Evolutionary conservation across 2,888 invertebrate genomes (phyloP).

Genomic region (Coenonympha arcania): DNA sequence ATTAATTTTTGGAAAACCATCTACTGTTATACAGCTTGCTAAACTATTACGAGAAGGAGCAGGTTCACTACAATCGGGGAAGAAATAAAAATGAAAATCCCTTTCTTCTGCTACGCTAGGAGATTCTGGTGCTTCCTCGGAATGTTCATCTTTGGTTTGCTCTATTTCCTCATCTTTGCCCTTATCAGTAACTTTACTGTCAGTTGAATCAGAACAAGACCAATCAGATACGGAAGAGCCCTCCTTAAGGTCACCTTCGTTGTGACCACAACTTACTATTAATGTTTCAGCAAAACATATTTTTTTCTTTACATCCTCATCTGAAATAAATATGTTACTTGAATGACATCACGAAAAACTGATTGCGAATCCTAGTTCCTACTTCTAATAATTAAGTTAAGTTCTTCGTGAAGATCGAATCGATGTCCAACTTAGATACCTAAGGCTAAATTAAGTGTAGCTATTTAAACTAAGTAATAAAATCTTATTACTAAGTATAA

Average conservation of each 20-base stretch:
- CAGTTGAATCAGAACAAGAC: conserved; percentile 48
- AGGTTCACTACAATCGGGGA: conserved; percentile 56
- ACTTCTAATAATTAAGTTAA: too few species aligned
- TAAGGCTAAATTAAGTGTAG: too few species aligned
- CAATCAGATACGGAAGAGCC: conserved; percentile 60
- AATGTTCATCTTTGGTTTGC: conserved; percentile 35
- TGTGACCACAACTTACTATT: conserved; percentile 68
- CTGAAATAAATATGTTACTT: too few species aligned
- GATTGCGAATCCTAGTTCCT: too few species aligned
- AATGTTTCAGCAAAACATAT: conserved; percentile 73
- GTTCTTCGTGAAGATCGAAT: too few species aligned
- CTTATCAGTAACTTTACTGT: conserved; percentile 37
- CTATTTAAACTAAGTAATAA: not conserved
- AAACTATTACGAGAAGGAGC: conserved; percentile 40
- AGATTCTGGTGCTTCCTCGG: conserved; percentile 24
- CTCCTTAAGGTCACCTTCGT: conserved; percentile 43
- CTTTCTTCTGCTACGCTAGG: conserved; percentile 44
- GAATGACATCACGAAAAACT: too few species aligned
- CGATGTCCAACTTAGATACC: too few species aligned
- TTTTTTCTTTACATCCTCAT: conserved; percentile 60
- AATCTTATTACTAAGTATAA: not conserved
- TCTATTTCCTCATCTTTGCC: conserved; percentile 37
- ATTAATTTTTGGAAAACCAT: conserved; percentile 59
- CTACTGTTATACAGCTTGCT: conserved; percentile 47
- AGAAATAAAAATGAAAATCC: conserved; percentile 64